phyloP scores from a whole-genome alignment of 35 echinoderm and acorn worm species.

The Lytechinus variegatus region DNA sequence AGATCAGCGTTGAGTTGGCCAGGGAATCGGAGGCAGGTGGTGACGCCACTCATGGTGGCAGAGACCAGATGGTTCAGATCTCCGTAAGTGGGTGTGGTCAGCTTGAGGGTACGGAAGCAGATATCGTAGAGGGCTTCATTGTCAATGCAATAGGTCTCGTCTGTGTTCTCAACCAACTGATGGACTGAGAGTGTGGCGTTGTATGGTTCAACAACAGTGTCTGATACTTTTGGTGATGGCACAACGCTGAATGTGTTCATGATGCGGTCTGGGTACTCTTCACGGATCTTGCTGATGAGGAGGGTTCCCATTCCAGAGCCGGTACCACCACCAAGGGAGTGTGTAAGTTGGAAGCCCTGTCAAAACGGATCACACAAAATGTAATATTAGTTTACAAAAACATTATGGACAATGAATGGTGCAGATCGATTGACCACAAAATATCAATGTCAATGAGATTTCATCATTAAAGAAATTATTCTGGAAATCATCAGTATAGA shows the following conservation, averaged over 20 bases:
- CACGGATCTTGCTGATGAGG: slow-evolving; percentile 90
- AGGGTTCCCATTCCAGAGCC: slow-evolving; percentile 94
- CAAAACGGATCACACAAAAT: neutral
- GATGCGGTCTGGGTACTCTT: slow-evolving; percentile 95
- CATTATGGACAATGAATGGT: neutral
- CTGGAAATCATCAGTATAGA: neutral
- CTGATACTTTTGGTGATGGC: slow-evolving; percentile 94
- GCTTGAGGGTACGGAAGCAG: slow-evolving; percentile 92
- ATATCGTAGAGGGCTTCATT: slow-evolving; percentile 97
- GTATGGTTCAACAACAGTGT: slow-evolving; percentile 97
- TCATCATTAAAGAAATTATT: neutral
- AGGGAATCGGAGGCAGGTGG: slow-evolving; percentile 65
- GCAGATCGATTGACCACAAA: no score
- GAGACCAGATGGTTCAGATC: slow-evolving; percentile 84
- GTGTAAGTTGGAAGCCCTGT: slow-evolving; percentile 93
- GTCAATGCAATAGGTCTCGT: slow-evolving; percentile 97
- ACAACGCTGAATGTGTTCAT: slow-evolving; percentile 96
- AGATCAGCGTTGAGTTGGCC: slow-evolving; percentile 72
- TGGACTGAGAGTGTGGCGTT: slow-evolving; percentile 96
- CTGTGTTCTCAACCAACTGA: slow-evolving; percentile 97
- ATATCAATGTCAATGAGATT: neutral
- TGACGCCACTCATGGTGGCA: slow-evolving; percentile 78
- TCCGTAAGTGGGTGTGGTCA: slow-evolving; percentile 88
- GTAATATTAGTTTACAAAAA: neutral
- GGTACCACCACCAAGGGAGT: slow-evolving; percentile 95